Base-by-base conservation (phyloP, 23 tunicate species). In the Trididemnum clinides region DNA sequence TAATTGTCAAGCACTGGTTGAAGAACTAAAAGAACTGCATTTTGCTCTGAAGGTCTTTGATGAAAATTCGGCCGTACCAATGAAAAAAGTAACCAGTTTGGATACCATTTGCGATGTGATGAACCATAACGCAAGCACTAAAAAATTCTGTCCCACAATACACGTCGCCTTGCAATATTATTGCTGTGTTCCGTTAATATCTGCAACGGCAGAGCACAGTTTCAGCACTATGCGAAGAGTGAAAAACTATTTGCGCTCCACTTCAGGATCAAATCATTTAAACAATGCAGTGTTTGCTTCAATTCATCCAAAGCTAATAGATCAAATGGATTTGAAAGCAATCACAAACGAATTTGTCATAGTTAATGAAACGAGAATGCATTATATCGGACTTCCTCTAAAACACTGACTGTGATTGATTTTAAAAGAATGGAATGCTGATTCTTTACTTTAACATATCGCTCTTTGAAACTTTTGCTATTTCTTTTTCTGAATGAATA, bases 41-140 rank as follows among this genome's bases (percentile, higher is more conserved):
- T 66, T 28, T 66, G 75, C 75, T 66, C 75, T 29, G 37, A 66
- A 66, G 75, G 75, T 31, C 36, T 66, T 31, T 66, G 6, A 66
- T 66, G 75, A 36, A 31, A 66, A 66, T 66, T 66, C 75, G 75
- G 37, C 75, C 75, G 75, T 66, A 66, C 75, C 75, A 66, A 66
- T 66, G 31, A 66, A 66, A 66, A 66, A 66, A 66, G 37, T 66
- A 31, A 29, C 75, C n/a, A 66, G 75, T 31, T 29, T 66, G 75
- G 75, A 66, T 66, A 66, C 75, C 75, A 66, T 66, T 66, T 66
- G 75, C 75, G 75, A 66, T 31, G 75, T 66, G 75, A 66, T 66
- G 75, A 66, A 66, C n/a, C 75, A 31, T 31, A 66, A 66, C 31
- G 75, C 75, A 66, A 66, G 75, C 75, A 31, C 37, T 31, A 66